Conservation (phyloP, 1,140 invertebrate species). For the Drosophila bifasciata region DNA sequence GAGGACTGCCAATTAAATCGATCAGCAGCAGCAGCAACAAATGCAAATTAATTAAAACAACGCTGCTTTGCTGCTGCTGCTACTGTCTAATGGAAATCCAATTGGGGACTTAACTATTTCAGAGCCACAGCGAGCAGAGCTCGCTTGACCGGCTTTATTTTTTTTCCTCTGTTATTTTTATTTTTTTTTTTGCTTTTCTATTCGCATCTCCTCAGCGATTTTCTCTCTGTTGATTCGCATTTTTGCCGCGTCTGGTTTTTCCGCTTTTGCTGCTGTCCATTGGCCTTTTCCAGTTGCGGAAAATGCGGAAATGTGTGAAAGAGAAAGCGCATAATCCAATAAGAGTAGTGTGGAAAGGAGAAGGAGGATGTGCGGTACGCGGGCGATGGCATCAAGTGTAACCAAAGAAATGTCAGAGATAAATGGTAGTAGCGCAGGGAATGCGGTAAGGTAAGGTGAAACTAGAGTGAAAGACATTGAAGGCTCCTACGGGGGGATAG, state of each 20-base stretch:
- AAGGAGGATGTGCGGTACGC: not conserved
- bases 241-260: slow-evolving; percentile 69
- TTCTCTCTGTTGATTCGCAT: slow-evolving; percentile 48
- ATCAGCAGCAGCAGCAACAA: slow-evolving; percentile 46
- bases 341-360: slow-evolving; percentile 23
- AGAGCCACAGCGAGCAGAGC: slow-evolving; percentile 42
- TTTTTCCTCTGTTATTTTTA: not conserved
- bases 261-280: slow-evolving; percentile 56
- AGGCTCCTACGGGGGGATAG: not conserved
- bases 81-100: slow-evolving; percentile 44
- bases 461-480: slow-evolving; percentile 8
- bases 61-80: slow-evolving; percentile 13
- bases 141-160: slow-evolving; percentile 55
- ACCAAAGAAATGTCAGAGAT: slow-evolving; percentile 24
- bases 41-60: slow-evolving; percentile 72
- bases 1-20: slow-evolving; percentile 63
- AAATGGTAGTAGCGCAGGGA: slow-evolving; percentile 53
- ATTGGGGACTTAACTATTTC: slow-evolving; percentile 55
- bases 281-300: slow-evolving; percentile 39
- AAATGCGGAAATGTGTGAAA: slow-evolving; percentile 77
- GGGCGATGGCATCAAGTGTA: slow-evolving; percentile 50
- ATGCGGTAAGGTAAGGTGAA: slow-evolving; percentile 58
- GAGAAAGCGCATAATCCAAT: slow-evolving; percentile 79
- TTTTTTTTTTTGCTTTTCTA: not conserved
- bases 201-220: slow-evolving; percentile 23